phyloP scores from a whole-genome alignment of 2,113 vertebrate species.

The Cnemophilus loriae region DNA sequence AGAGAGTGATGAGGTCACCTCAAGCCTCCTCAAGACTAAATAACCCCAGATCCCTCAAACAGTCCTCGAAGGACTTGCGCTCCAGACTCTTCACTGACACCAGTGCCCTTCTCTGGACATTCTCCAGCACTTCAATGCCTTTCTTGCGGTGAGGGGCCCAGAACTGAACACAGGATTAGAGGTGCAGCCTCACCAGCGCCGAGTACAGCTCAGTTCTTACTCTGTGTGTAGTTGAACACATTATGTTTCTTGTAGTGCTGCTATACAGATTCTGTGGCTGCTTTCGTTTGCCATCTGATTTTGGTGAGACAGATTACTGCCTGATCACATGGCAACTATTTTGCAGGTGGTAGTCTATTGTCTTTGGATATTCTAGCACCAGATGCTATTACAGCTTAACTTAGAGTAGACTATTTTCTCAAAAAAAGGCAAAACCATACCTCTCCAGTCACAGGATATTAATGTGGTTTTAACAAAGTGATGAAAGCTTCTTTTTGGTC shows the following conservation, averaged over 20 bases:
- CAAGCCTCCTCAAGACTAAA: neutral
- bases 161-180: neutral
- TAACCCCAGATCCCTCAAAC: too few species aligned
- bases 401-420: neutral
- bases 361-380: neutral
- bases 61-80: accelerated
- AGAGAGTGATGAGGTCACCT: neutral
- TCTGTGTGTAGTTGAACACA: neutral
- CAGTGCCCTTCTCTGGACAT: neutral
- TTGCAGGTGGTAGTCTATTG: neutral
- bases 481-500: neutral
- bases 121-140: neutral
- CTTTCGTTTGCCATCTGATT: neutral
- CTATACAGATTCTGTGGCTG: neutral
- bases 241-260: neutral
- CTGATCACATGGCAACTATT: neutral
- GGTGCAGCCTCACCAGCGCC: neutral
- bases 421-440: neutral
- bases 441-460: neutral
- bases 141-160: neutral
- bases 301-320: neutral
- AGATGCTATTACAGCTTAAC: neutral
- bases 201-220: neutral
- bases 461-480: neutral
- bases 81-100: neutral